Conservation (phyloP, 2,797 vertebrate genomes). For the Pangasius mekongensis region DNA sequence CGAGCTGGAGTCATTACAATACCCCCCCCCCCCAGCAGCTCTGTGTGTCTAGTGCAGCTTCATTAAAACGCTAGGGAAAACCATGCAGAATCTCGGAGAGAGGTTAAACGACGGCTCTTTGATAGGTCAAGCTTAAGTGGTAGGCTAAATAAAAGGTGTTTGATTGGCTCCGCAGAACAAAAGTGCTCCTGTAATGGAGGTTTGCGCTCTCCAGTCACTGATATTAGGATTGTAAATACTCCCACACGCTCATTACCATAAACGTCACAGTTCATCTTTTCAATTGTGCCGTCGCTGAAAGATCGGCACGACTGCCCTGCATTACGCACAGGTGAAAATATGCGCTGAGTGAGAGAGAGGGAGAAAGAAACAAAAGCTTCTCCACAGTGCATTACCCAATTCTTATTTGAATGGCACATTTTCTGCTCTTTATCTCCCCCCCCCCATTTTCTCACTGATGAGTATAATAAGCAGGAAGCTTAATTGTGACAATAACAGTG, state of each 20-base stretch:
- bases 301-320: neutral
- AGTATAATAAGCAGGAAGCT: neutral
- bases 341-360: neutral
- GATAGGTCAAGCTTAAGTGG: conserved; percentile 26
- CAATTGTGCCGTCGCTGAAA: neutral
- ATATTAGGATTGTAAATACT: conserved; percentile 34
- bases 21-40: neutral
- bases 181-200: conserved; percentile 30
- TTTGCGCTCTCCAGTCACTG: conserved; percentile 14
- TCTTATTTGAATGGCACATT: neutral
- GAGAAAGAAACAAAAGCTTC: neutral
- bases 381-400: neutral
- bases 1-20: neutral
- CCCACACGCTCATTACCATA: conserved; percentile 27
- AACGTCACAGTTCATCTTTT: conserved; percentile 33
- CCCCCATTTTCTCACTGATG: neutral
- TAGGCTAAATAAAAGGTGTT: conserved; percentile 30
- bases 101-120: conserved; percentile 5
- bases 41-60: neutral
- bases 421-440: neutral
- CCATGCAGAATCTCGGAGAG: neutral
- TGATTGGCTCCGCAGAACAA: neutral
- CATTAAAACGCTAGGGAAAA: neutral
- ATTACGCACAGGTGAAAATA: conserved; percentile 22
- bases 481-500: neutral